Conservation (phyloP, 2,113 vertebrate genomes). For the Thunnus maccoyii region DNA sequence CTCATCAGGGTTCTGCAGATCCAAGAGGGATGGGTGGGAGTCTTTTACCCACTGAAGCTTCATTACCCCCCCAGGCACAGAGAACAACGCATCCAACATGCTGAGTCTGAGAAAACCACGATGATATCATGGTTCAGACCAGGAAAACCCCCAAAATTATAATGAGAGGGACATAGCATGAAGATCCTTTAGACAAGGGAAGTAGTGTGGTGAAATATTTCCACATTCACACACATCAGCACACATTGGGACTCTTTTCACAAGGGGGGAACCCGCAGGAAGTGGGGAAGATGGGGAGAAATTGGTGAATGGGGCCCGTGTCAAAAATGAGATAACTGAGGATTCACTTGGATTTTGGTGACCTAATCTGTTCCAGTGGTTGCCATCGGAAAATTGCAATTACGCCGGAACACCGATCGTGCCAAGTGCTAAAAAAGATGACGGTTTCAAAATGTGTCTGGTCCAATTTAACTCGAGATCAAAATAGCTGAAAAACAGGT, state of each 20-base stretch:
- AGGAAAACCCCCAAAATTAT: slow-evolving; percentile 61
- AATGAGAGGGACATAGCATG: slow-evolving; percentile 30
- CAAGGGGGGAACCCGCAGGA: neutral
- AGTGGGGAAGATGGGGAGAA: neutral
- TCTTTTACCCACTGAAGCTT: slow-evolving; percentile 41
- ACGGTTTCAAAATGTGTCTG: neutral
- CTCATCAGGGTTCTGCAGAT: slow-evolving; percentile 51
- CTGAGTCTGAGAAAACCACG: slow-evolving; percentile 41
- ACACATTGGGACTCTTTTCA: slow-evolving; percentile 31
- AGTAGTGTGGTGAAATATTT: slow-evolving; percentile 55
- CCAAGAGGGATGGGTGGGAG: slow-evolving; percentile 41
- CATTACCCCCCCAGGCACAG: slow-evolving; percentile 47
- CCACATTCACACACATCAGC: slow-evolving; percentile 36
- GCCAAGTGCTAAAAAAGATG: neutral
- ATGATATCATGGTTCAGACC: slow-evolving; percentile 58
- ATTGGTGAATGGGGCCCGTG: slow-evolving; percentile 6
- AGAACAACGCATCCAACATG: slow-evolving; percentile 41
- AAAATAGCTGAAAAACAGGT: neutral
- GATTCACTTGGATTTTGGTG: slow-evolving; percentile 12
- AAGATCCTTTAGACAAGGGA: slow-evolving; percentile 50
- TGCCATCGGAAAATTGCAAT: neutral
- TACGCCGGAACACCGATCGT: neutral
- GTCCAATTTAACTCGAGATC: neutral
- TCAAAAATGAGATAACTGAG: slow-evolving; percentile 13
- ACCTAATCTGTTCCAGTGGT: slow-evolving; percentile 27